phyloP scores from a whole-genome alignment of 2,888 invertebrate species.

The Flexamia atlantica region DNA sequence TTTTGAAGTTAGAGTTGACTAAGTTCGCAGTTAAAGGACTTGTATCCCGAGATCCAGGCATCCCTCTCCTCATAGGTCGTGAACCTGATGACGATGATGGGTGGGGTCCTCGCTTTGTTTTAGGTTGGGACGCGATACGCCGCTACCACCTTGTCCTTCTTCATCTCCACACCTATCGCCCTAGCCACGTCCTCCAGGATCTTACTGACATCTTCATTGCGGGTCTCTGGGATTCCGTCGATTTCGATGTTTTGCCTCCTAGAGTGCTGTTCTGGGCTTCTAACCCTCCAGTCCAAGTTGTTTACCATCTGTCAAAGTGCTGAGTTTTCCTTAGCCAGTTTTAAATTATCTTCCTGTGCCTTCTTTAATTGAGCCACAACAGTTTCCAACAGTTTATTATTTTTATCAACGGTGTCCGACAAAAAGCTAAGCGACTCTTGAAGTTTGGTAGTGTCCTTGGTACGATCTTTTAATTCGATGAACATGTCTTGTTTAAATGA shows the following conservation, averaged over 20 bases:
- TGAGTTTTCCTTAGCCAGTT: not conserved
- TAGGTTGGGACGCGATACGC: conserved; percentile 15
- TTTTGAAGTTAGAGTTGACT: conserved; percentile 10
- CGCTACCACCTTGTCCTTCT: not conserved
- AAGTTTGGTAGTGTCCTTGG: not conserved
- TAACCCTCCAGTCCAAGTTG: not conserved
- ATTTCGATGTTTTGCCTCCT: conserved; percentile 5
- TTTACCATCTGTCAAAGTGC: not conserved
- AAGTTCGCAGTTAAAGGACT: not conserved
- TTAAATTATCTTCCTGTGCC: not conserved
- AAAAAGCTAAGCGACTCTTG: not conserved
- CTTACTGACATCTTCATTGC: not conserved
- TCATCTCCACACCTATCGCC: conserved; percentile 4
- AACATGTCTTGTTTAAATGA: not conserved
- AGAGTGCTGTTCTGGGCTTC: conserved; percentile 5
- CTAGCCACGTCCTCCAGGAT: not conserved
- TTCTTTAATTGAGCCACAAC: not conserved
- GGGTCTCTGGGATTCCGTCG: not conserved
- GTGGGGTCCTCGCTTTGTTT: not conserved
- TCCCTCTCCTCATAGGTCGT: not conserved
- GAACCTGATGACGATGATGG: conserved; percentile 36
- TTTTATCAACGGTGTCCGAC: not conserved
- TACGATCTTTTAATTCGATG: not conserved
- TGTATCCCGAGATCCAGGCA: not conserved
- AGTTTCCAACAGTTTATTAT: not conserved